Base-by-base conservation (phyloP, 2,113 vertebrate species). In the Tautogolabrus adspersus region DNA sequence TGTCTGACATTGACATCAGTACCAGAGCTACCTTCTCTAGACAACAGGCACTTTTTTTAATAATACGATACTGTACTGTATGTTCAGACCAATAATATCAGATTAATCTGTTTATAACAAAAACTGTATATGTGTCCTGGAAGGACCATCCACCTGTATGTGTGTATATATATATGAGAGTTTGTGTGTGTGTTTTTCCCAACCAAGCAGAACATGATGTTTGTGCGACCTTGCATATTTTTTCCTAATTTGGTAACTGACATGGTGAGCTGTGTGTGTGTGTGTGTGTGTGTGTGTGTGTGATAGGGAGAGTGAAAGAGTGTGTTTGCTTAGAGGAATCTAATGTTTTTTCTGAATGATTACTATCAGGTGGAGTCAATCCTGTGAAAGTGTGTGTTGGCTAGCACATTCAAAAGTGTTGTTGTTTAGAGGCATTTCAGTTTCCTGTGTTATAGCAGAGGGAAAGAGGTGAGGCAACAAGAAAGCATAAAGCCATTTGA, bases 221-320 rank as follows among this genome's bases (percentile, higher is more conserved):
- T 85, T 86, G 80, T 78, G 75, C 22, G 40, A 76, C 78, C 67
- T 79, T 77, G 77, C 91, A 82, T 87, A 86, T 89, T 82, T 84
- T 87, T 79, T 78, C 91, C 87, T 88, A 89, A 91, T 91, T 91
- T 91, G 90, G 90, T 89, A 88, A 69, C 51, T 82, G 56, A 66
- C 57, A 72, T 52, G 52, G 58, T n/a, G 79, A 79, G 77, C 61
- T 75, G 8, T 60, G 23, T 47, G 52, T 78, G n/a, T 74, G 34
- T 63, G 61, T 63, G 38, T 44, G 30, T 70, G 70, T 54, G 54
- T 71, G 66, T 37, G 49, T 54, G 8, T 16, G 72, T 12, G 52
- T 40, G 44, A 1, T 13, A 10, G 54, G 18, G 54, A 30, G 10
- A 26, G 55, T 47, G 40, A n/a, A 13, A 63, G 37, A 54, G 7